Base-by-base conservation (phyloP, 2,797 vertebrate species). In the Lutra lutra region DNA sequence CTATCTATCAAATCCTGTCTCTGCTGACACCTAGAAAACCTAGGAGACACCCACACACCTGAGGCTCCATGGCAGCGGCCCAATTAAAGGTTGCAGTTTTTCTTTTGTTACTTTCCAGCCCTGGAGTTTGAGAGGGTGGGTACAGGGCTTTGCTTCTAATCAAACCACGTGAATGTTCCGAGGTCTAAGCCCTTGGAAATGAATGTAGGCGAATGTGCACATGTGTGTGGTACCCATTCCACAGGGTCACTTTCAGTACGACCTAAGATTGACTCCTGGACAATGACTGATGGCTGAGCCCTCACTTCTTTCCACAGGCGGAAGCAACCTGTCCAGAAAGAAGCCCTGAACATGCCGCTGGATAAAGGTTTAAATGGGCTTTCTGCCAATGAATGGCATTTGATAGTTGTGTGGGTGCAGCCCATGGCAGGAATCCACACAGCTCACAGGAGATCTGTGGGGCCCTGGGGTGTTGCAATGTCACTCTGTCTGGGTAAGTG, bases 401-500 rank as follows among this genome's bases (percentile, higher is more conserved):
- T 96, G 97, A 95, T 93, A 94, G 95, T 68, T 95, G 95, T 23
- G 92, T 95, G 96, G 97, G 97, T 95, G 95, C 97, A 96, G 95
- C 75, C 91, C 12, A 4, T 97, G 92, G 79, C 78, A 93, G 90
- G 77, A 97, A 95, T 96, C 91, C 89, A 95, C 85, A 92, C 73
- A 91, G 94, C 82, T 98, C 96, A 87, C 86, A 94, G 68, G 21
- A 96, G 96, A 97, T 51, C 62, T 89, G 78, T 96, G 94, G 79
- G 94, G 35, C 97, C 89, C 93, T 46, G 38, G 92, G 93, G 89
- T 98, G 94, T 97, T 91, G 97, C 46, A 86, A 58, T 98, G 96
- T 79, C 40, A 91, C 82, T 96, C 85, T 84, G 17, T 84, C 97
- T 98, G 80, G 95, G 96, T 97, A 98, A 96, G 97, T 98, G 97